Percentiles rank a stretch among this genome's conserved stretches.
Conservation (phyloP, 2,797 vertebrate genomes). For the Sebastes minor region DNA sequence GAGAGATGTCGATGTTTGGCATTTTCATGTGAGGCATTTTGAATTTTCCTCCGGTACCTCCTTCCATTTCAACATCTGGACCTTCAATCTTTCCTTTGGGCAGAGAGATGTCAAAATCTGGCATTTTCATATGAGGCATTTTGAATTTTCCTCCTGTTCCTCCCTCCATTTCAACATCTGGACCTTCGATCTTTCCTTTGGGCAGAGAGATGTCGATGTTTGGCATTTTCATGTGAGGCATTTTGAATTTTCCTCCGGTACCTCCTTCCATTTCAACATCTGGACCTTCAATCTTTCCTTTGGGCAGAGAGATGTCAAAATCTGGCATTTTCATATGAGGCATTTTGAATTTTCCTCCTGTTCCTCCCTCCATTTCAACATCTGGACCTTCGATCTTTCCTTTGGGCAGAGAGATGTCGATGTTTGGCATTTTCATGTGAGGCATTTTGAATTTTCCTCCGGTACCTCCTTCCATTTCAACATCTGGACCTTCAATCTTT, state of each 20-base stretch:
- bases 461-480: neutral
- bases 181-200: neutral
- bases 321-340: no score
- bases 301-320: conserved; percentile 3
- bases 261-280: neutral
- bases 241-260: neutral
- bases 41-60: no score
- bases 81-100: no score
- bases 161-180: neutral
- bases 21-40: no score
- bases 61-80: no score
- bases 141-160: no score
- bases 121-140: no score
- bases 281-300: conserved; percentile 46
- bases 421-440: rapidly evolving
- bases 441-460: no score
- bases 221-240: neutral
- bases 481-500: neutral
- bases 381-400: no score
- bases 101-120: no score
- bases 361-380: no score
- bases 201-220: neutral
- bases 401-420: rapidly evolving
- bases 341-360: no score
- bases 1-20: rapidly evolving